Base-by-base conservation (phyloP, 64 coral and sea anemone genomes). In the Porites australiensis region DNA sequence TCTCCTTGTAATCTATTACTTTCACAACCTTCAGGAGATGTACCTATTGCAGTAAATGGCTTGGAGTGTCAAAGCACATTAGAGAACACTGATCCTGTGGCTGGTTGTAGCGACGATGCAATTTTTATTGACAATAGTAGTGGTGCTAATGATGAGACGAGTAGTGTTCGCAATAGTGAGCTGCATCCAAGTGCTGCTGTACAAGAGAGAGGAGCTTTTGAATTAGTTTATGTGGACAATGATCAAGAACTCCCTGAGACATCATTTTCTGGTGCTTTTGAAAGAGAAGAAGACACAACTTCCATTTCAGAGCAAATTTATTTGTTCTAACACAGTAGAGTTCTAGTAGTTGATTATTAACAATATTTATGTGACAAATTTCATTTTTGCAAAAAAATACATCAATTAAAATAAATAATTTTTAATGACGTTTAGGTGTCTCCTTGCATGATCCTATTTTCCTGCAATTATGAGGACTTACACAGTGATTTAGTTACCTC, bases 1-100 rank as follows among this genome's bases (percentile, higher is more conserved):
- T 50, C 74, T 9, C 43, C 78, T 16, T 63, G 47, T 63, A 21
- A 48, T 46, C 49, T 91, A 43, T 43, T 75, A 75, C 43, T 91
- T 11, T 76, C 73, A 52, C 13, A 44, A 58, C 44, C 19, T 11
- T 20, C 21, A 27, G 13, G 5, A 5, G 18, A 81, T 27, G 13
- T 23, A 60, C 13, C n/a, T 46, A 4, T 6, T 14, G 1, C 9
- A 14, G 73, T 50, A 18, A n/a, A 4, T 19, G 16, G 18, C 16
- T 6, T 5, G 8, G 73, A 76, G 50, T 49, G 13, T 76, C 3
- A 13, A 0, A 87, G 9, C 57, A 8, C 13, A 58, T 16, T 44
- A 8, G 44, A 73, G 13, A 73, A 16, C 45, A 21, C 62, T 45
- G 16, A 62, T 63, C 14, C 4, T 55, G 11, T 15, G n/a, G 58